Percentiles rank a stretch among this genome's conserved stretches.
phyloP scores from a whole-genome alignment of 2,888 invertebrate species.

The Caenorhabditis sp. region DNA sequence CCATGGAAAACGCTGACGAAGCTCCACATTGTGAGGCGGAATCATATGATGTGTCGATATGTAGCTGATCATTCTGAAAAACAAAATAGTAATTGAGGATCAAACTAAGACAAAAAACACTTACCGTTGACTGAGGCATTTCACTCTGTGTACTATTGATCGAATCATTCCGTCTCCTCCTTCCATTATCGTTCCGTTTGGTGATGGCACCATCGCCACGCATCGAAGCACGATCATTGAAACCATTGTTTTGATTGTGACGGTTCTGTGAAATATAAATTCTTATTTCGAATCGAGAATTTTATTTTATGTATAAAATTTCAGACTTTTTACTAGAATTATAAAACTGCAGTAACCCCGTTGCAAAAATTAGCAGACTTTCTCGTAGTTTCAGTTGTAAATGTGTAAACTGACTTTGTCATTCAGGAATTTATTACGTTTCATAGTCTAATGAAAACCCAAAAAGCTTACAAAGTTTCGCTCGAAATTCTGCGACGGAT shows the following conservation, averaged over 20 bases:
- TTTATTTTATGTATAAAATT: too few species aligned
- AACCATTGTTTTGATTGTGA: neutral
- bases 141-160: constrained; percentile 56
- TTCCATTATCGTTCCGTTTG: constrained; percentile 11
- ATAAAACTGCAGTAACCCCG: too few species aligned
- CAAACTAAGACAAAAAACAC: too few species aligned
- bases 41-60: constrained; percentile 34
- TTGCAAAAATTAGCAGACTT: too few species aligned
- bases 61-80: constrained; percentile 11
- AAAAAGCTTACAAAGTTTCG: constrained; percentile 13
- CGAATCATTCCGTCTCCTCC: constrained; percentile 53
- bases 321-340: too few species aligned
- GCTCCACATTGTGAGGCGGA: constrained; percentile 26
- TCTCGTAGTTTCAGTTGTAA: too few species aligned
- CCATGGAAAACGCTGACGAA: constrained; percentile 32
- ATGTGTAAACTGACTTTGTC: too few species aligned
- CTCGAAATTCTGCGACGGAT: constrained; percentile 15
- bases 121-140: constrained; percentile 27
- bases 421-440: neutral
- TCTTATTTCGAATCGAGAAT: too few species aligned
- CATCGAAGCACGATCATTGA: constrained; percentile 48
- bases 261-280: constrained; percentile 4
- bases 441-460: too few species aligned
- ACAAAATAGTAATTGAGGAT: neutral
- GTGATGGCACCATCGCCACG: constrained; percentile 42